Conservation (phyloP, 2,113 vertebrate genomes). For the Chunga burmeisteri region DNA sequence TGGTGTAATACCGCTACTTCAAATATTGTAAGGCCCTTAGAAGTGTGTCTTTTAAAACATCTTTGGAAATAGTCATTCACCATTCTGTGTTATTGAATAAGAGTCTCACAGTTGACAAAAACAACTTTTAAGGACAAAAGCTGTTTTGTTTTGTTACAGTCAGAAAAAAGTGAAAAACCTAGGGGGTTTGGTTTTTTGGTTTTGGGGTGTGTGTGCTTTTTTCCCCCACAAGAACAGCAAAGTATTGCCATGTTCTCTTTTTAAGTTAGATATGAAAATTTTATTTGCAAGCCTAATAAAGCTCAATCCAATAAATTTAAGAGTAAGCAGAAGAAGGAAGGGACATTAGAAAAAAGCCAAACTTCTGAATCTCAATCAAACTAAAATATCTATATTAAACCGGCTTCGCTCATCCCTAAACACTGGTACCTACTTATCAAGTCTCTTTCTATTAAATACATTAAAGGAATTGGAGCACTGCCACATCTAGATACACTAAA, state of each 20-base stretch:
- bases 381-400: slow-evolving; percentile 43
- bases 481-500: slow-evolving; percentile 18
- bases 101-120: background rate
- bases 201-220: background rate
- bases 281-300: slow-evolving; percentile 45
- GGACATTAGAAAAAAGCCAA: background rate
- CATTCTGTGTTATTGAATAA: slow-evolving; percentile 2
- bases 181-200: fast-evolving
- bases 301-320: slow-evolving; percentile 21
- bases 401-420: slow-evolving; percentile 1
- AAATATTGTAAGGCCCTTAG: background rate
- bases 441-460: slow-evolving; percentile 28
- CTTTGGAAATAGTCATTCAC: background rate
- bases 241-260: background rate
- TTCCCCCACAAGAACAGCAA: background rate
- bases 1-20: background rate
- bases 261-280: slow-evolving; percentile 38
- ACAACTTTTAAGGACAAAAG: slow-evolving; percentile 28
- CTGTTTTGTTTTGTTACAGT: background rate
- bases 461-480: slow-evolving; percentile 38
- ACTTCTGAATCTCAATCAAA: slow-evolving; percentile 20
- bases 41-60: slow-evolving; percentile 25
- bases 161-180: background rate
- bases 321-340: background rate
- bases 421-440: slow-evolving; percentile 19